Percentiles rank a stretch among this genome's conserved stretches.
Conservation (phyloP, 2,888 invertebrate genomes). For the Melinopterus prodromus region DNA sequence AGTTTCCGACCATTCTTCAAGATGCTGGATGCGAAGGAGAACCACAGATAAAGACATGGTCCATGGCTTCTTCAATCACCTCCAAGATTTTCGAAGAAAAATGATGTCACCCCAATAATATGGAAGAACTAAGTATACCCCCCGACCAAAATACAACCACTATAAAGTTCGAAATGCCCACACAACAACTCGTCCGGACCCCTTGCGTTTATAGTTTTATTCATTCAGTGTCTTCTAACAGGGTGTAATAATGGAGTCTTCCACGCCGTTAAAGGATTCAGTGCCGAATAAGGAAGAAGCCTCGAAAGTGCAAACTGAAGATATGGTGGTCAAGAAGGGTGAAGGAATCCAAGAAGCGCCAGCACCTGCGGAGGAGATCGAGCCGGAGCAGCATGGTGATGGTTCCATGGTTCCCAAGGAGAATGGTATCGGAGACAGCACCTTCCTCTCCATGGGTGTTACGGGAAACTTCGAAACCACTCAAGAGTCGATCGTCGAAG, state of each 20-base stretch:
- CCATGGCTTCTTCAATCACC: too few relatives aligned
- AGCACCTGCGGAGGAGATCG: not conserved
- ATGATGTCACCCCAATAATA: too few relatives aligned
- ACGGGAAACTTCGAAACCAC: not conserved
- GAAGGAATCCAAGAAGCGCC: not conserved
- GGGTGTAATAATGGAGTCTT: not conserved
- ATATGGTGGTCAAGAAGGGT: not conserved
- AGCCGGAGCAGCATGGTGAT: not conserved
- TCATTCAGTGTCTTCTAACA: constrained; percentile 4
- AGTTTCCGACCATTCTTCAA: not conserved
- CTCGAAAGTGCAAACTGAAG: too few relatives aligned
- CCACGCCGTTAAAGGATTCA: not conserved
- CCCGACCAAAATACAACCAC: not conserved
- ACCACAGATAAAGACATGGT: not conserved
- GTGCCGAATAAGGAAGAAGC: constrained; percentile 8
- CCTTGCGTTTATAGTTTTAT: not conserved
- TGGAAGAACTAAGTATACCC: not conserved
- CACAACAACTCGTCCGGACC: not conserved
- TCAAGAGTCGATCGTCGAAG: not conserved
- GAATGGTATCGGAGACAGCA: not conserved
- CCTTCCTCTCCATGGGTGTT: not conserved
- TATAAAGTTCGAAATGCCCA: not conserved
- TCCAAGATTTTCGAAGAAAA: too few relatives aligned
- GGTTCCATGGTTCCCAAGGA: not conserved
- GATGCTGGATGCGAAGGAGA: too few relatives aligned